A percentile compares a stretch with the other conserved stretches of the same genome.
phyloP scores from a whole-genome alignment of 2,113 vertebrate genomes.

The Lasiurus cinereus region DNA sequence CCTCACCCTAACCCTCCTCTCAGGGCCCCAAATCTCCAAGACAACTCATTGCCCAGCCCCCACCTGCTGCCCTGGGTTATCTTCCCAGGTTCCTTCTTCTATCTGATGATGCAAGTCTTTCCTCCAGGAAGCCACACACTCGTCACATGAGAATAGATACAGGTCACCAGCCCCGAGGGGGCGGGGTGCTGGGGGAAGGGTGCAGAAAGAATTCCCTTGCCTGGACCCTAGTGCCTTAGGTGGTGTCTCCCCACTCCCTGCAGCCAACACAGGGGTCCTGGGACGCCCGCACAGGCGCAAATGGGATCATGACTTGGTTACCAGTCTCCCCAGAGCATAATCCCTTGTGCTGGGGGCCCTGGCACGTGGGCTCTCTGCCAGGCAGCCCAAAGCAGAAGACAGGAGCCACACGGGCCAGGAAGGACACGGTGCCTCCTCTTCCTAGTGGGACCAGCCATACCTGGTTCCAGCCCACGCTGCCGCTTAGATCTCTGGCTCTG shows the following conservation, averaged over 20 bases:
- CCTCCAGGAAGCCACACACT: constrained; percentile 53
- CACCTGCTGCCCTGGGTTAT: background rate
- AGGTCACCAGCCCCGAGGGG: background rate
- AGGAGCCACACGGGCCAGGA: background rate
- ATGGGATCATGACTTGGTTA: background rate
- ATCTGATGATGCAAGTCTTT: constrained; percentile 69
- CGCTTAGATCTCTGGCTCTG: background rate
- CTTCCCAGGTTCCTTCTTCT: constrained; percentile 73
- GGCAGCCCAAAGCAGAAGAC: background rate
- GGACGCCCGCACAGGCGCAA: background rate
- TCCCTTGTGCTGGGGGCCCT: background rate
- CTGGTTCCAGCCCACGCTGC: background rate
- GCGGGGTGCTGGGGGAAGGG: background rate
- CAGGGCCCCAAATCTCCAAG: background rate
- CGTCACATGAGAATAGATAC: constrained; percentile 15
- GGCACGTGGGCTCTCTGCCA: background rate
- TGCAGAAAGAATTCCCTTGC: background rate
- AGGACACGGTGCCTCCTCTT: background rate
- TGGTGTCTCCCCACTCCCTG: background rate
- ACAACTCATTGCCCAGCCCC: constrained; percentile 51
- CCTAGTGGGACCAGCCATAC: background rate
- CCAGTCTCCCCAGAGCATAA: background rate
- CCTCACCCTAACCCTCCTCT: background rate
- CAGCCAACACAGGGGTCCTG: background rate
- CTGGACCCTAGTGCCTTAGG: background rate